Evolutionary conservation across 2,888 invertebrate species (phyloP).

Genomic region (Euplexia lucipara): DNA sequence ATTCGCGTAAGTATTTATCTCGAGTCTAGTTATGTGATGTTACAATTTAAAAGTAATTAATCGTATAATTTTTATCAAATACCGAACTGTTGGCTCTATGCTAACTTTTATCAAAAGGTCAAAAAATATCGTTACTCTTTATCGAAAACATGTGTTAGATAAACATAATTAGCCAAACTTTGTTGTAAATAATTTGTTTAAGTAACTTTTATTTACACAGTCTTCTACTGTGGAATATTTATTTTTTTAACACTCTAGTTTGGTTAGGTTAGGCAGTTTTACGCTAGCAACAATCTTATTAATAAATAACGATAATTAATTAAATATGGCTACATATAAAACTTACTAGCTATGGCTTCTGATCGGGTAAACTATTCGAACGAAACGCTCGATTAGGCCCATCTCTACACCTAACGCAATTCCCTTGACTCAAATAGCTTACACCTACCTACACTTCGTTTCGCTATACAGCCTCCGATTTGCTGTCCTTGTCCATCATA

Average conservation of each 20-base stretch:
- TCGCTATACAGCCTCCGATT: constrained; percentile 52
- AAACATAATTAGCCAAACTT: neutral
- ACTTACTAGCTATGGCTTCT: neutral
- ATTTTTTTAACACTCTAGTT: neutral
- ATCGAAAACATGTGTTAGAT: neutral
- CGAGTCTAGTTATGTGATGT: neutral
- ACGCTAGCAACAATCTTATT: neutral
- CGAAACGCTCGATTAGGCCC: constrained; percentile 16
- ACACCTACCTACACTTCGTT: constrained; percentile 41
- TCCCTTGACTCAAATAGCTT: constrained; percentile 65
- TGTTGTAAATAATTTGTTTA: neutral
- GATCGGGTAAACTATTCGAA: constrained; percentile 11
- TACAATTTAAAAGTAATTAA: neutral
- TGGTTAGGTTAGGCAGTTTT: no score
- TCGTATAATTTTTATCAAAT: constrained; percentile 19
- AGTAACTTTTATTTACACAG: neutral
- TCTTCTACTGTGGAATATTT: neutral
- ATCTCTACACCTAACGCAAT: constrained; percentile 52
- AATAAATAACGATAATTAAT: neutral
- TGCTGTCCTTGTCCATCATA: constrained; percentile 46
- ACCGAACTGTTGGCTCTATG: neutral
- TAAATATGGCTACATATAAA: neutral
- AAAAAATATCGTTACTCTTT: constrained; percentile 5
- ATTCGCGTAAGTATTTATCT: constrained; percentile 2
- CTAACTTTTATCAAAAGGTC: constrained; percentile 11